phyloP scores from a whole-genome alignment of 2,797 vertebrate genomes.

The Macropus fuliginosus region DNA sequence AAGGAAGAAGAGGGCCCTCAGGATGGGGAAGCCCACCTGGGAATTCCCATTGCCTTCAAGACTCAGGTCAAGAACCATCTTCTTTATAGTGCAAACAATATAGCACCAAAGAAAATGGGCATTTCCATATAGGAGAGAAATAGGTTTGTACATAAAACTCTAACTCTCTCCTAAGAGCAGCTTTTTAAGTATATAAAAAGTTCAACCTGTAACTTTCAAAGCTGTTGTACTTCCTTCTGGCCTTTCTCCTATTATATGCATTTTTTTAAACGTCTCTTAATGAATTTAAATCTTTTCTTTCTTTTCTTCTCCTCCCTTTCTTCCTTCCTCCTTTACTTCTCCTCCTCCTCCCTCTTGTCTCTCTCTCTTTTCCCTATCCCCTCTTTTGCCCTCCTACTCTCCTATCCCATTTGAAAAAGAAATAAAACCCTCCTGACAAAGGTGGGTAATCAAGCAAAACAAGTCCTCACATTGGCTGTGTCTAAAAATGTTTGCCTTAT shows the following conservation, averaged over 20 bases:
- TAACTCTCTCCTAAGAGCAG: background rate
- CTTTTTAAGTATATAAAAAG: background rate
- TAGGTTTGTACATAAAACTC: background rate
- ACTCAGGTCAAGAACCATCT: background rate
- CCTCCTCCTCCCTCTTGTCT: no score
- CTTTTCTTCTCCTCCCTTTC: background rate
- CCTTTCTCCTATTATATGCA: background rate
- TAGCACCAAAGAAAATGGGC: background rate
- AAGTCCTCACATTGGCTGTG: no score
- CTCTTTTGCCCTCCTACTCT: background rate
- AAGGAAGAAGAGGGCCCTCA: background rate
- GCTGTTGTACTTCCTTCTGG: background rate
- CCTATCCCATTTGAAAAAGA: background rate
- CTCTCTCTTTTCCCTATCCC: background rate
- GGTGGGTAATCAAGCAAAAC: background rate
- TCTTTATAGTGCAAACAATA: background rate
- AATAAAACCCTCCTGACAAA: background rate
- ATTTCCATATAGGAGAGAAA: background rate
- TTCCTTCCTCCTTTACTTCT: background rate
- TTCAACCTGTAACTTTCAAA: background rate
- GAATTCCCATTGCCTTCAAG: background rate
- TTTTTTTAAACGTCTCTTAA: background rate
- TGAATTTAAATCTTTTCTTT: background rate
- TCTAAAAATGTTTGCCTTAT: background rate
- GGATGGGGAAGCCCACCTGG: background rate